Conservation (phyloP, 1,140 invertebrate genomes). For the Drosophila baimaii region DNA sequence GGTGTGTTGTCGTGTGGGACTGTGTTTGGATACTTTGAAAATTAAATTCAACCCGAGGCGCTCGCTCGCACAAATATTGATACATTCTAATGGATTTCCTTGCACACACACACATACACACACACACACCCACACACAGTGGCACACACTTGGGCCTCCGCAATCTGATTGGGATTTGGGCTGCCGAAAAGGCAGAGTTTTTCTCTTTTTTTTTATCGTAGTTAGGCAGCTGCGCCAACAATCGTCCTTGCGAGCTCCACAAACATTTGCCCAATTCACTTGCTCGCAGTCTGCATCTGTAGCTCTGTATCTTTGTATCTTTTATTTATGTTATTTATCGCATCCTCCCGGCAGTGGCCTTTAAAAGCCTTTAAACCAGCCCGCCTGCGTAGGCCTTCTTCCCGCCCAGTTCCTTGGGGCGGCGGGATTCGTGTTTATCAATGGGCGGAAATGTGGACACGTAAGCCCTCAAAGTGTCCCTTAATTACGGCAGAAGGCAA, state of each 20-base stretch:
- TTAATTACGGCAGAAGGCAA: slow-evolving; percentile 70
- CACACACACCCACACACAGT: slow-evolving; percentile 15
- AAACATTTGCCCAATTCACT: slow-evolving; percentile 73
- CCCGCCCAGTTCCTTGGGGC: slow-evolving; percentile 15
- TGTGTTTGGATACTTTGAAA: slow-evolving; percentile 70
- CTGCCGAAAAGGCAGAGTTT: slow-evolving; percentile 57
- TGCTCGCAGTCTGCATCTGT: slow-evolving; percentile 29
- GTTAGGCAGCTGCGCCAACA: slow-evolving; percentile 76
- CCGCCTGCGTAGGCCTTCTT: slow-evolving; percentile 13
- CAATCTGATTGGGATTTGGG: slow-evolving; percentile 48
- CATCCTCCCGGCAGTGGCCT: slow-evolving; percentile 44
- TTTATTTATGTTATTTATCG: slow-evolving; percentile 82
- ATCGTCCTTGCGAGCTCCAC: slow-evolving; percentile 64
- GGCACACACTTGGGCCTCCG: slow-evolving; percentile 17
- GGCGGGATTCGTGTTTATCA: slow-evolving; percentile 54
- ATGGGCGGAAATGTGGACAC: slow-evolving; percentile 27
- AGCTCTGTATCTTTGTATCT: slow-evolving; percentile 51
- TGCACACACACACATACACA: slow-evolving; percentile 31
- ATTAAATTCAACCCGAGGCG: slow-evolving; percentile 78
- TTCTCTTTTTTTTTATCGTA: slow-evolving; percentile 68
- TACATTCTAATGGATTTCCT: slow-evolving; percentile 82
- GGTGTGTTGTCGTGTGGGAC: slow-evolving; percentile 16
- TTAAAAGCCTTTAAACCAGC: slow-evolving; percentile 73
- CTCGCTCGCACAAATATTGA: slow-evolving; percentile 78
- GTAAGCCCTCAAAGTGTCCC: slow-evolving; percentile 66